Conservation (phyloP, 2,888 invertebrate species). For the Schizotus pectinicornis region DNA sequence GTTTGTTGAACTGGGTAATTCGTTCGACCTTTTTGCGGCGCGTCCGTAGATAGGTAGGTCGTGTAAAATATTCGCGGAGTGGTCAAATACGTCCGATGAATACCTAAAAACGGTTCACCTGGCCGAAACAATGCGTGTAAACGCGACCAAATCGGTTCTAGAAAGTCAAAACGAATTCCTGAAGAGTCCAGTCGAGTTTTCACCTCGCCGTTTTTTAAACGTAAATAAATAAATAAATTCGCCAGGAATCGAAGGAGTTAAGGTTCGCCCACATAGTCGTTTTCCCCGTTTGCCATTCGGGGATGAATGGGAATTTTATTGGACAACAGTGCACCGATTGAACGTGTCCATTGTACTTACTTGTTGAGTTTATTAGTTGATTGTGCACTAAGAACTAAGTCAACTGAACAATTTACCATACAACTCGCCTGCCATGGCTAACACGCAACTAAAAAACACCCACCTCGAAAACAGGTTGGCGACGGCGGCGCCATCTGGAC, state of each 20-base stretch:
- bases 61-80: no score
- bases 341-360: constrained; percentile 24
- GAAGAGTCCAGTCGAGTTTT: constrained; percentile 5
- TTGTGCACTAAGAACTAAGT: constrained; percentile 27
- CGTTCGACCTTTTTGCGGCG: no score
- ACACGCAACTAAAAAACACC: constrained; percentile 31
- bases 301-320: constrained; percentile 2
- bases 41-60: no score
- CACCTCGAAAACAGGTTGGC: constrained; percentile 33
- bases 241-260: not conserved
- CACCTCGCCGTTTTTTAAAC: constrained; percentile 12
- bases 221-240: constrained; percentile 5
- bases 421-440: constrained; percentile 27
- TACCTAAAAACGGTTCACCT: no score
- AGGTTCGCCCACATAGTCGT: constrained; percentile 12
- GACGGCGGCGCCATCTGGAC: constrained; percentile 28
- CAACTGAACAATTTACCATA: constrained; percentile 23
- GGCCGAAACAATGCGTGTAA: no score
- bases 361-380: constrained; percentile 28
- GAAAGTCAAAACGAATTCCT: no score
- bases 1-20: no score
- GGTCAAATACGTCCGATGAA: no score
- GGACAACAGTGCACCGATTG: not conserved
- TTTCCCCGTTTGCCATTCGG: constrained; percentile 2
- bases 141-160: no score